Evolutionary conservation across 2,888 invertebrate genomes (phyloP), one percentile per base, ranked within the genome.

Genomic region (Cabera pusaria): DNA sequence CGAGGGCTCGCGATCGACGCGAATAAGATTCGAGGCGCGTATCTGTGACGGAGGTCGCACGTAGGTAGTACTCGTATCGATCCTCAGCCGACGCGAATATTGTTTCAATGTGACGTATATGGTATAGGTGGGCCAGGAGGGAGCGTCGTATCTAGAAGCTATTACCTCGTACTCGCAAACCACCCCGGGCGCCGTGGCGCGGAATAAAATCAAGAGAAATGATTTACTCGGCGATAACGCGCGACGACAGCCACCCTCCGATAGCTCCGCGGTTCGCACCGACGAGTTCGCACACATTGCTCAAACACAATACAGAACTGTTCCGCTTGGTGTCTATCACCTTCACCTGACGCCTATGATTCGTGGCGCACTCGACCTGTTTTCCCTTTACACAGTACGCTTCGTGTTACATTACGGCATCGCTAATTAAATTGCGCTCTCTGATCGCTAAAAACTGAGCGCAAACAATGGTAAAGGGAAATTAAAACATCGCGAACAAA

Each of bases 121-220:
- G 72, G 72, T 72, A 72, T 70, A 73, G 59, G 58, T 66, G 72
- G 72, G 72, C 72, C 70, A 73, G 59, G 59, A 45, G 58, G 64
- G 67, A 66, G 69, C 49, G 47, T 64, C 52, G 68, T 73, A 76
- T 78, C 75, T 78, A 72, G 69, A 75, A 78, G 79, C 74, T 78
- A 81, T 83, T 76, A 78, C 73, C 62, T 64, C 52, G n/a, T n/a
- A n/a, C 62, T 64, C 52, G 60, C 61, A 62, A 45, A 56, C 65
- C 66, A 61, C 72, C 75, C 64, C 58, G 53, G 57, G 61, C 56
- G 58, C 52, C 68, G 59, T 64, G 76, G 67, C 49, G 70, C 59
- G 78, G 74, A 80, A 83, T 77, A 80, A 81, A 84, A 81, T 81
- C 80, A 71, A 73, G 74, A 74, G 77, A 76, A 79, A 80, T 81